A percentile compares a stretch with the other conserved stretches of the same genome.
Evolutionary conservation across 2,113 vertebrate species (phyloP).

Genomic region (Chloropsis hardwickii): DNA sequence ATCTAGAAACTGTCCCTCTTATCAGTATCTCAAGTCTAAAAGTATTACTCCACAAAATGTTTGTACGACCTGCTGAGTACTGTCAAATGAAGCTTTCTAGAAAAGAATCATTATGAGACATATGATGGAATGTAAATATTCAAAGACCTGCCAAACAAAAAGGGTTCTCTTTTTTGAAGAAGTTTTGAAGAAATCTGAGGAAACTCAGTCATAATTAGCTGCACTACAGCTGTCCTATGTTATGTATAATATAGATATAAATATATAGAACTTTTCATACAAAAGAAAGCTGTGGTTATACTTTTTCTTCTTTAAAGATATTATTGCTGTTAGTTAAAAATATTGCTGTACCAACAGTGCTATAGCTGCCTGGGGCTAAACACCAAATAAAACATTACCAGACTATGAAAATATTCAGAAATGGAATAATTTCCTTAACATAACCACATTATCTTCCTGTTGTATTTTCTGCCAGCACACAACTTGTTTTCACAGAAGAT

Average conservation of each 20-base stretch:
- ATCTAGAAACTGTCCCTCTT: not conserved
- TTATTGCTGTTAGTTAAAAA: not conserved
- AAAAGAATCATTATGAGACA: not conserved
- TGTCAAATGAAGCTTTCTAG: not conserved
- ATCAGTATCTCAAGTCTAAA: not conserved
- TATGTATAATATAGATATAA: not conserved
- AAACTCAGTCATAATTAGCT: not conserved
- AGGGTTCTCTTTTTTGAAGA: not conserved
- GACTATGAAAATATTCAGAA: not conserved
- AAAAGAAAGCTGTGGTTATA: not conserved
- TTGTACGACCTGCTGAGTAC: not conserved
- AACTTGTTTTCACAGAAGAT: not conserved
- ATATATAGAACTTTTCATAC: not conserved
- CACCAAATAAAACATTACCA: not conserved
- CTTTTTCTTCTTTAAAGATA: not conserved
- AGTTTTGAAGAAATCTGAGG: not conserved
- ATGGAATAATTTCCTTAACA: not conserved
- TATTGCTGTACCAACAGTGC: not conserved
- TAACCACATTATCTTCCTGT: not conserved
- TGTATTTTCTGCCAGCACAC: not conserved
- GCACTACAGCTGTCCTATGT: not conserved
- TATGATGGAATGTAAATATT: not conserved
- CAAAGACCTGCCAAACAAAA: not conserved
- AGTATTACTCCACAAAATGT: not conserved
- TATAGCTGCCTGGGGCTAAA: not conserved